Evolutionary conservation across 2,888 invertebrate species (phyloP).

Genomic region (Cheilosia vulpina): DNA sequence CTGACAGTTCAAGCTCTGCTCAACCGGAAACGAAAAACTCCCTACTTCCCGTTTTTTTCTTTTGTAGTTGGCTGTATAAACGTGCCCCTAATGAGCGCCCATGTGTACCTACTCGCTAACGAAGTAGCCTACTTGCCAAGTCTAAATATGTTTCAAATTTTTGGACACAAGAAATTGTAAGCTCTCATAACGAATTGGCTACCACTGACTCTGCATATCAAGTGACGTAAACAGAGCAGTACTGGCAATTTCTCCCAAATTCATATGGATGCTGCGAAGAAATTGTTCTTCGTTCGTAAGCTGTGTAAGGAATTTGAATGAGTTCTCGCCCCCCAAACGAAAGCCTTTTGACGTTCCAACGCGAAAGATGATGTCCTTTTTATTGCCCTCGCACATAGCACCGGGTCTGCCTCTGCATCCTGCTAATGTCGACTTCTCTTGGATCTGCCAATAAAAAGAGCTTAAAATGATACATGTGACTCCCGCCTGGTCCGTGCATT

Average conservation of each 20-base stretch:
- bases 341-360: conserved; percentile 36
- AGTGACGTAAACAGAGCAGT: conserved; percentile 21
- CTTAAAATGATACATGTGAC: conserved; percentile 73
- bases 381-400: conserved; percentile 53
- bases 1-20: no score
- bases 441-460: conserved; percentile 65
- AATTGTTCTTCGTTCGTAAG: conserved; percentile 2
- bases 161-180: conserved; percentile 43
- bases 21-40: no score
- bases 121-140: conserved; percentile 18
- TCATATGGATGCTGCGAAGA: conserved; percentile 25
- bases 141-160: conserved; percentile 32
- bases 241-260: conserved; percentile 24
- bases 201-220: conserved; percentile 37
- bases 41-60: no score
- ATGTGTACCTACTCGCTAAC: background rate
- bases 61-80: no score
- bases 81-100: no score
- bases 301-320: conserved; percentile 62
- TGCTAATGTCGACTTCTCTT: conserved; percentile 44
- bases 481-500: conserved; percentile 21
- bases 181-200: conserved; percentile 61
- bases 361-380: conserved; percentile 59
- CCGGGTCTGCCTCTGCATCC: background rate
- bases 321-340: conserved; percentile 20